Base-by-base conservation (phyloP, 2,797 vertebrate species). In the Synaphobranchus kaupii region DNA sequence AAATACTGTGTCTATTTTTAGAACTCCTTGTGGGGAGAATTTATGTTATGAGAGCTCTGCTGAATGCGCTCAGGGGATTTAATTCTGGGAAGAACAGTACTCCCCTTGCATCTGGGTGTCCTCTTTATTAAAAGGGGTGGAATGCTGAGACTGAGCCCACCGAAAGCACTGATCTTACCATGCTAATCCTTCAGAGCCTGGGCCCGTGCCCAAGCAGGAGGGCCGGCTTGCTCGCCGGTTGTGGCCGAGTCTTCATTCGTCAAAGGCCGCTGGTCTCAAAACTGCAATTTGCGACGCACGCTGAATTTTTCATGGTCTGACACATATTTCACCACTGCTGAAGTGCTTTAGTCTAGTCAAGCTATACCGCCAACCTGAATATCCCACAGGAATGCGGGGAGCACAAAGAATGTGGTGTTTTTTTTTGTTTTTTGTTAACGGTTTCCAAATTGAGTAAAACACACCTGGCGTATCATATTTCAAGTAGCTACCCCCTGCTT, bases 271-370 rank as follows among this genome's bases (percentile, higher is more conserved):
- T 20, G 8, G 76, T 25, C 44, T 48, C 76, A 3, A 48, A 80
- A 25, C 44, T 50, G 20, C 15, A 22, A 50, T 80, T 80, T 80
- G 44, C 44, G 76, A 48, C 3, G 76, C 76, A 50, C 48, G 76
- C 44, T 80, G 7, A 48, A 80, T n/a, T 48, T 80, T 48, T 80
- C 76, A 50, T n/a, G 76, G 44, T n/a, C 73, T 78, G 73, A 22
- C 39, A 22, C 39, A 80, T 48, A 25, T 80, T 80, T 25, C 28
- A 8, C 22, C 25, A 48, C 1, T 25, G 2, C 44, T 50, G 17
- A 9, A 80, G 76, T 48, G 76, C 22, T 80, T n/a, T 80, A 47
- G 47, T 34, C 20, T 13, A 2, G 47, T 80, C 44, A 48, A 48
- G 9, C 25, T 80, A 44, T 66, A 66, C 60, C 7, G 44, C 73